Base-by-base conservation (phyloP, 1,140 invertebrate genomes). In the Calycopis cecrops region DNA sequence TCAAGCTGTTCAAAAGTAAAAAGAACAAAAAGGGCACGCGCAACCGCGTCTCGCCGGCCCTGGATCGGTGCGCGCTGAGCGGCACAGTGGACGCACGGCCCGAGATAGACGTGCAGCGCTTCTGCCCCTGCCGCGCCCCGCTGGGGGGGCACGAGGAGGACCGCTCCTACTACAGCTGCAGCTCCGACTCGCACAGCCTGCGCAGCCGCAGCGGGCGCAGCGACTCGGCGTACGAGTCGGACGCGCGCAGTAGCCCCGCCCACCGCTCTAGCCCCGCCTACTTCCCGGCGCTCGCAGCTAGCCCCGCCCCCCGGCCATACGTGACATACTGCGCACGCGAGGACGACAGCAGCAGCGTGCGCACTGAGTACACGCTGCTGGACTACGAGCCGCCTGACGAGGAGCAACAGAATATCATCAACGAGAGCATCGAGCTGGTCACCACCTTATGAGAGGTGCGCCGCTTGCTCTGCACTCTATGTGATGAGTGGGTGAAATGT, bases 1-100 rank as follows among this genome's bases (percentile, higher is more conserved):
- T 86, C 71, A 86, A 86, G 59, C 52, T 86, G 9, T 86, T 86
- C 73, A 86, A 86, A 21, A 48, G 75, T 9, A 79, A 67, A 60
- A 76, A 79, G 42, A 76, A 44, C 38, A 66, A 67, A 44, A 82
- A 82, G 52, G 63, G 52, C 47, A 51, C 66, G 0, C 67, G 75
- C 6, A 86, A 86, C 58, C 67, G 73, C 17, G 71, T 85, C 11
- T 83, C 80, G 0, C 83, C 83, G 0, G 68, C 65, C 1, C 57
- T 81, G n/a, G 70, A 69, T 2, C 71, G 78, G 0, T 79, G 79
- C 2, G 21, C 21, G 6, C 76, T 75, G 62, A 77, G 63, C 60
- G 80, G 82, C 10, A 85, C 82, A 0, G 78, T 78, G 1, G 79
- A 86, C 66, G 80, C 80, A 1, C 65, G 74, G 48, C 51, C 73